Conservation (phyloP, 2,888 invertebrate species). For the Sinotaia quadrata region DNA sequence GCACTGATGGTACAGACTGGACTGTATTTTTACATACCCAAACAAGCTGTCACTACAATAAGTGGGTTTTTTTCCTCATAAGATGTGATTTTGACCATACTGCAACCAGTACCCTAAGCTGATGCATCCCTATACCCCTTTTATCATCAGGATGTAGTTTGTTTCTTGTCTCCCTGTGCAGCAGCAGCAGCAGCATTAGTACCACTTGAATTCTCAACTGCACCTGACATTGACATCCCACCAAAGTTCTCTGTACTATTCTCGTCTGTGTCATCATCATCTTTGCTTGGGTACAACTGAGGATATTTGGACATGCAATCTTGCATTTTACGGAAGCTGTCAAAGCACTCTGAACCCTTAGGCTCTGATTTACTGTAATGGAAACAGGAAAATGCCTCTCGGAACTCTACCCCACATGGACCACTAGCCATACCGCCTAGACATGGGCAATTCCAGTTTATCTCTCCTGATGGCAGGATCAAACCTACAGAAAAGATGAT, state of each 20-base stretch:
- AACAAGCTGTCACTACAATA: no score
- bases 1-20: no score
- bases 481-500: slow-evolving; percentile 77
- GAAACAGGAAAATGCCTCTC: slow-evolving; percentile 95
- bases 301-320: slow-evolving; percentile 91
- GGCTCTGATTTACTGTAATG: slow-evolving; percentile 86
- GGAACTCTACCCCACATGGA: slow-evolving; percentile 93
- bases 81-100: no score
- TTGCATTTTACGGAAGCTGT: slow-evolving; percentile 82
- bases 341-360: slow-evolving; percentile 93
- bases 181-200: background rate
- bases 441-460: slow-evolving; percentile 98
- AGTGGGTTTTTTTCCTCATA: no score
- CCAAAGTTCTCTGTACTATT: background rate
- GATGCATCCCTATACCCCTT: no score
- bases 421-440: slow-evolving; percentile 98
- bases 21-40: no score
- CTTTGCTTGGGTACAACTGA: slow-evolving; percentile 78
- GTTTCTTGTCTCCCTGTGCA: background rate
- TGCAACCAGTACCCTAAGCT: no score
- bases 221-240: background rate
- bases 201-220: background rate
- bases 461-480: slow-evolving; percentile 86
- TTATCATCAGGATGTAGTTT: background rate
- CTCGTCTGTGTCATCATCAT: slow-evolving; percentile 19